Percentiles rank a stretch among this genome's conserved stretches.
Conservation (phyloP, 2,797 vertebrate genomes). For the Mergus octosetaceus region DNA sequence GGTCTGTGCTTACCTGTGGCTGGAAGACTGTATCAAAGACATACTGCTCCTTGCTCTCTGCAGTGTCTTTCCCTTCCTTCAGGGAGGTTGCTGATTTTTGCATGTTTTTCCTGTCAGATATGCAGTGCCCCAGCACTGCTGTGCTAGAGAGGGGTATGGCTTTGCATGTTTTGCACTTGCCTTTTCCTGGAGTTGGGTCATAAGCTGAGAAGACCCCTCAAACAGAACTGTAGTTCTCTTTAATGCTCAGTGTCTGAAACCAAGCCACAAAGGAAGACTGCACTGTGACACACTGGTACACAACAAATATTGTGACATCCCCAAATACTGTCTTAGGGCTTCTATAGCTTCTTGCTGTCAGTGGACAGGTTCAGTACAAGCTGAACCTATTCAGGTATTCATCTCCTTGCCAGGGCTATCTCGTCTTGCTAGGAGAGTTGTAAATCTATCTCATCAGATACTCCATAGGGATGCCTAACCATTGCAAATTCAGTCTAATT, state of each 20-base stretch:
- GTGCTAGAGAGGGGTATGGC: not conserved
- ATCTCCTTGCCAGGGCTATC: not conserved
- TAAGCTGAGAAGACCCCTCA: not conserved
- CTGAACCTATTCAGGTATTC: not conserved
- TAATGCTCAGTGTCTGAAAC: not conserved
- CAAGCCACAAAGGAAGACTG: not conserved
- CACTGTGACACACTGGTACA: not conserved
- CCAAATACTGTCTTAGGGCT: not conserved
- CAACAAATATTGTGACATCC: not conserved
- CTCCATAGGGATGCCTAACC: not conserved
- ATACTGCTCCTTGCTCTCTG: not conserved
- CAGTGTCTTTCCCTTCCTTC: not conserved
- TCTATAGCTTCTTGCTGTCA: not conserved
- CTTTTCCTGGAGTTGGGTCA: not conserved
- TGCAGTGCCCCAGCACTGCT: not conserved
- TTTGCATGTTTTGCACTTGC: not conserved
- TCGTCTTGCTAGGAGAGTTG: not conserved
- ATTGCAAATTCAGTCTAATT: conserved; percentile 28
- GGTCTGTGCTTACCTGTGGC: not conserved
- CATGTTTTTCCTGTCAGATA: not conserved
- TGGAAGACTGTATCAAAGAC: not conserved
- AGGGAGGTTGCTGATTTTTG: not conserved
- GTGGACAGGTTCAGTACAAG: not conserved
- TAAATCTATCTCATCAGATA: conserved; percentile 35
- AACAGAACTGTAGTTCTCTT: not conserved